Percentiles rank a stretch among this genome's conserved stretches.
phyloP scores from a whole-genome alignment of 2,797 vertebrate genomes.

The Pantherophis vulpinus region DNA sequence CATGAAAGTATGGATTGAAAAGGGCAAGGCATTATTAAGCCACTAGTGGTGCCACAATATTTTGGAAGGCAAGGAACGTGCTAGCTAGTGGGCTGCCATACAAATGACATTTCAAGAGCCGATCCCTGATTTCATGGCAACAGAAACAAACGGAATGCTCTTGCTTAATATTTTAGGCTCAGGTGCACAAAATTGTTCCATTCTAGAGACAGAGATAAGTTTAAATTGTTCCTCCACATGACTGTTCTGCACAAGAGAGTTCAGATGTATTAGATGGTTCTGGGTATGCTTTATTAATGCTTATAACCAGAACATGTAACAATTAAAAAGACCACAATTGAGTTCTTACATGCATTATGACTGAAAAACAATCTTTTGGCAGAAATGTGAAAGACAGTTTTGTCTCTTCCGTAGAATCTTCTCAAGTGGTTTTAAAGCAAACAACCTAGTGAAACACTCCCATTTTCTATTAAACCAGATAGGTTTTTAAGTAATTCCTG shows the following conservation, averaged over 20 bases:
- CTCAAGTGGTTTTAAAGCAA: conserved; percentile 3
- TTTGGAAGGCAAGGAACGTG: not conserved
- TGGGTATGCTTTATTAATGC: too few relatives aligned
- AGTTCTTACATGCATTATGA: not conserved
- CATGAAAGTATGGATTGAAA: not conserved
- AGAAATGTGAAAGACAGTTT: not conserved
- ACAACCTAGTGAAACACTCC: not conserved
- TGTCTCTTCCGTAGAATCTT: not conserved
- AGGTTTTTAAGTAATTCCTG: not conserved
- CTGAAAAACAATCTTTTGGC: not conserved
- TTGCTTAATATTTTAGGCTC: not conserved
- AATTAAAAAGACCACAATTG: not conserved
- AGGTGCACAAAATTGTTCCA: not conserved
- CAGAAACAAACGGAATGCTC: not conserved
- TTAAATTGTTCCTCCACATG: not conserved
- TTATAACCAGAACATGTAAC: not conserved
- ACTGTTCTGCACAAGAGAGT: not conserved
- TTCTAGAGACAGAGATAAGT: not conserved
- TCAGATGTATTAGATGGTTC: not conserved
- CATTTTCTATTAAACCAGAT: not conserved
- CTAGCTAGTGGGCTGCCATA: not conserved
- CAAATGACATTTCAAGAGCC: not conserved
- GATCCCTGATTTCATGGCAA: conserved; percentile 3
- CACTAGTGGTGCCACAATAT: fast-evolving
- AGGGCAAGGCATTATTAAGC: not conserved